Evolutionary conservation across 2,888 invertebrate species (phyloP).

Genomic region (Seira ritae): DNA sequence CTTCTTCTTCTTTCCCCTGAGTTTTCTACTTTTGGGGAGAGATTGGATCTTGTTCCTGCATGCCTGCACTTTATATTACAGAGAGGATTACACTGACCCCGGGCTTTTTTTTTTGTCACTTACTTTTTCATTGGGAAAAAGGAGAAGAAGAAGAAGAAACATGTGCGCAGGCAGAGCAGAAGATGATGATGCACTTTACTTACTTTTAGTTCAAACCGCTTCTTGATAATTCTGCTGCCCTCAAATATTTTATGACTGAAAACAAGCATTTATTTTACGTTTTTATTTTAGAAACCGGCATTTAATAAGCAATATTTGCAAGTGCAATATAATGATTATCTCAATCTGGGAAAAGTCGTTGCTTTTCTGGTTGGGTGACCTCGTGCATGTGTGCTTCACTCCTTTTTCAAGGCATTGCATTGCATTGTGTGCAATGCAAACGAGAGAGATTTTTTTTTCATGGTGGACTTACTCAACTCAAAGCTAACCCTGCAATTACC

Average conservation of each 20-base stretch:
- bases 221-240: background rate
- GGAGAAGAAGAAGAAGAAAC: background rate
- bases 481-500: too few relatives aligned
- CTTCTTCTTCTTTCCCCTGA: background rate
- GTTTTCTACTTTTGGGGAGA: too few relatives aligned
- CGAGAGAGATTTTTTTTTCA: too few relatives aligned
- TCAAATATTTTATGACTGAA: background rate
- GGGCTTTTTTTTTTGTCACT: background rate
- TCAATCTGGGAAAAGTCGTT: background rate
- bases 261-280: too few relatives aligned
- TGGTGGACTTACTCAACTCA: too few relatives aligned
- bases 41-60: too few relatives aligned
- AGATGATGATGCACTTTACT: too few relatives aligned
- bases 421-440: background rate
- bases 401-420: background rate
- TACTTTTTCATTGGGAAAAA: background rate
- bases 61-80: too few relatives aligned
- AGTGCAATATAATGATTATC: background rate
- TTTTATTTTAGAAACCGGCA: background rate
- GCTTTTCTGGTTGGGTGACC: background rate
- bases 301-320: background rate
- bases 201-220: background rate
- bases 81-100: background rate
- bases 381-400: background rate
- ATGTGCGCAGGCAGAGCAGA: too few relatives aligned